Conservation (phyloP, 2,797 vertebrate genomes). For the Acanthurus leucopareius region DNA sequence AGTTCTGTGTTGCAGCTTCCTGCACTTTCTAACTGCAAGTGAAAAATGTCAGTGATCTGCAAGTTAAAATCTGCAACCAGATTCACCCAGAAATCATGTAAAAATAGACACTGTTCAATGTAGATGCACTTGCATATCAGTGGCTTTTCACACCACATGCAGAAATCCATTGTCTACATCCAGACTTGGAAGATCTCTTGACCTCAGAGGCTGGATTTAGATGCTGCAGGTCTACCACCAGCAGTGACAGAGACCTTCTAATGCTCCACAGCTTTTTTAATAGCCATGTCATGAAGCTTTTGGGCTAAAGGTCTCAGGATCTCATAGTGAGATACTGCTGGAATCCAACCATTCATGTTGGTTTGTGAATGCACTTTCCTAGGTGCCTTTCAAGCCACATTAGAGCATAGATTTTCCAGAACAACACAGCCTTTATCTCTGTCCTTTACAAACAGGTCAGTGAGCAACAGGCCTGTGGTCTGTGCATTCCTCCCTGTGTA, state of each 20-base stretch:
- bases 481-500: conserved; percentile 56
- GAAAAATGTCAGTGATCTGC: not conserved
- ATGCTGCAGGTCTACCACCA: not conserved
- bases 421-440: conserved; percentile 66
- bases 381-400: conserved; percentile 60
- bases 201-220: conserved; percentile 3
- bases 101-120: not conserved
- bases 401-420: conserved; percentile 57
- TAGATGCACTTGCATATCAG: not conserved
- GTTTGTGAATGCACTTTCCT: conserved; percentile 44
- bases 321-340: conserved; percentile 31
- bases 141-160: not conserved
- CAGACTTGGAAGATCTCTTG: not conserved
- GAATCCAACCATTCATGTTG: conserved; percentile 23
- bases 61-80: not conserved
- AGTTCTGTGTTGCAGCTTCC: not conserved
- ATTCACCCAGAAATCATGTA: not conserved
- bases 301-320: conserved; percentile 18
- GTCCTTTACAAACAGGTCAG: conserved; percentile 38
- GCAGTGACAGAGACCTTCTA: conserved; percentile 7
- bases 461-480: conserved; percentile 43
- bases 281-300: conserved; percentile 10
- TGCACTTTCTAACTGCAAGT: not conserved
- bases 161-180: not conserved
- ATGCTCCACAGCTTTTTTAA: conserved; percentile 7